Conservation (phyloP, 1,140 invertebrate species). For the Heliconius himera region DNA sequence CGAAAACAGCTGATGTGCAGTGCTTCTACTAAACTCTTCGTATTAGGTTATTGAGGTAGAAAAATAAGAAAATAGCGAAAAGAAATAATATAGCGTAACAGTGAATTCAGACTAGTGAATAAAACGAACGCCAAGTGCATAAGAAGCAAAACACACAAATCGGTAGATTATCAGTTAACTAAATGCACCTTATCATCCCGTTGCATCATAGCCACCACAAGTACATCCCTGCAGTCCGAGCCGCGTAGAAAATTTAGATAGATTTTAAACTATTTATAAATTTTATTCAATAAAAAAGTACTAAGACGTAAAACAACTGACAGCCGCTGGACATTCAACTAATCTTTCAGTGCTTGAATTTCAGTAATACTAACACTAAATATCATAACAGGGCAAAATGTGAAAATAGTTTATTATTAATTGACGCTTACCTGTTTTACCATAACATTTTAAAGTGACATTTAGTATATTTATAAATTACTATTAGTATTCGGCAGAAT, state of each 20-base stretch:
- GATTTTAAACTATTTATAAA: constrained; percentile 57
- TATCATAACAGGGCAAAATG: constrained; percentile 12
- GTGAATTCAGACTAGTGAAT: background rate
- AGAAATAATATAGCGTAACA: constrained; percentile 15
- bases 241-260: constrained; percentile 62
- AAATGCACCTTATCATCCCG: constrained; percentile 77
- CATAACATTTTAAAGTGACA: constrained; percentile 55
- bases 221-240: constrained; percentile 67
- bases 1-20: constrained; percentile 26
- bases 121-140: constrained; percentile 21
- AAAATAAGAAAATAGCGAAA: constrained; percentile 3
- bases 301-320: constrained; percentile 79
- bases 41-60: constrained; percentile 28
- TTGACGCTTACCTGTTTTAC: constrained; percentile 64
- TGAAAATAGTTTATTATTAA: constrained; percentile 12
- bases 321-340: constrained; percentile 71
- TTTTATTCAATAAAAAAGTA: constrained; percentile 50
- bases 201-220: constrained; percentile 71
- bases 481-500: constrained; percentile 60
- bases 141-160: constrained; percentile 47
- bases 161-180: constrained; percentile 44
- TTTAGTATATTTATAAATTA: constrained; percentile 20
- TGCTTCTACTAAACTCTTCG: constrained; percentile 9
- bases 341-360: constrained; percentile 61
- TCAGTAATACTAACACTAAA: constrained; percentile 38